These are phyloP conservation scores for Mesitornis unicolor DNA, from an alignment of 2,113 vertebrate genomes.

Conservation along the genomic window DNA sequence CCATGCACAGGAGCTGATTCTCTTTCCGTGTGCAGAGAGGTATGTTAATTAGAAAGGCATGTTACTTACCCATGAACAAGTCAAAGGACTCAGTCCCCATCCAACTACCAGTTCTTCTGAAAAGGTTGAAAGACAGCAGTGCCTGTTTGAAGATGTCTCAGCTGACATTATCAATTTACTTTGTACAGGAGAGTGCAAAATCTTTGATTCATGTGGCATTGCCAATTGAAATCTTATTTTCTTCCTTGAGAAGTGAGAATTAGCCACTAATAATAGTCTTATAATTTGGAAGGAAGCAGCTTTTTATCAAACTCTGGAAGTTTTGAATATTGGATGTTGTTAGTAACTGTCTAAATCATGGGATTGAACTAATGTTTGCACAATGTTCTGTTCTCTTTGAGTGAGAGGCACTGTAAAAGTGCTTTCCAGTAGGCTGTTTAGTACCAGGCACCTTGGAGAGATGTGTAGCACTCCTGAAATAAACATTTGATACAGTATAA, in stretches of 20 bases:
- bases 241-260: not conserved
- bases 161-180: not conserved
- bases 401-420: not conserved
- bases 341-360: not conserved
- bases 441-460: not conserved
- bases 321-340: not conserved
- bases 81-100: not conserved
- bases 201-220: not conserved
- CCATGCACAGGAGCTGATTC: not conserved
- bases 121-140: not conserved
- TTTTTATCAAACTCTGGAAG: not conserved
- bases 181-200: not conserved
- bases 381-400: not conserved
- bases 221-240: not conserved
- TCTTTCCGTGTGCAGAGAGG: not conserved
- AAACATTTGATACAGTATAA: not conserved
- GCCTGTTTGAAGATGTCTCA: not conserved
- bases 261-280: not conserved
- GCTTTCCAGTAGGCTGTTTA: not conserved
- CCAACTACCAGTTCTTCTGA: not conserved
- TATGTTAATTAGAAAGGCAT: not conserved
- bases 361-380: not conserved
- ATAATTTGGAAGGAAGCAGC: not conserved
- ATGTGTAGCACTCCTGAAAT: not conserved
- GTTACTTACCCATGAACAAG: not conserved